Conservation (phyloP, 2,797 vertebrate species). For the Discoglossus pictus region DNA sequence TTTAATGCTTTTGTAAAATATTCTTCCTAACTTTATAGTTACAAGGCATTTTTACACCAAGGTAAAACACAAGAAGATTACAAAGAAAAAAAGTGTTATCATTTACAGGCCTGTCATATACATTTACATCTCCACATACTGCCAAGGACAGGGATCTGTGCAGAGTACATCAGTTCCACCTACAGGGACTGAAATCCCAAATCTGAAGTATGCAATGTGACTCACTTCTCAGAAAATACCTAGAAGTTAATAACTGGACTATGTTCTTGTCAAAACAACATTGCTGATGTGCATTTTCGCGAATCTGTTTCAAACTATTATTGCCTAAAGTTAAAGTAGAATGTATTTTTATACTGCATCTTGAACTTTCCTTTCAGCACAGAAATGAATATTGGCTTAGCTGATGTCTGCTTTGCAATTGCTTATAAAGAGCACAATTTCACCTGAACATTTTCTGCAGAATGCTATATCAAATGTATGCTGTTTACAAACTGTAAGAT, state of each 20-base stretch:
- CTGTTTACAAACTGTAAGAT: no score
- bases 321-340: conserved; percentile 43
- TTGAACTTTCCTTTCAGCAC: conserved; percentile 27
- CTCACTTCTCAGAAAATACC: conserved; percentile 33
- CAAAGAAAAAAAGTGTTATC: conserved; percentile 30
- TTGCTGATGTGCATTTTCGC: conserved; percentile 48
- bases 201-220: conserved; percentile 24
- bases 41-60: conserved; percentile 30
- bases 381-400: conserved; percentile 13
- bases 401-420: conserved; percentile 1
- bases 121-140: conserved; percentile 37
- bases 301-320: conserved; percentile 37
- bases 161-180: conserved; percentile 19
- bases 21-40: conserved; percentile 7
- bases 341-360: conserved; percentile 39
- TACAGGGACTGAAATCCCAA: conserved; percentile 21
- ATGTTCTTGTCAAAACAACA: conserved; percentile 46
- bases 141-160: conserved; percentile 12
- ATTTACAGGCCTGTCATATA: conserved; percentile 41
- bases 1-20: conserved; percentile 55
- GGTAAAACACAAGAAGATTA: conserved; percentile 17
- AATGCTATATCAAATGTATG: no score
- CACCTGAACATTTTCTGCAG: no score
- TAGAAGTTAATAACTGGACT: conserved; percentile 42
- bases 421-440: conserved; percentile 4